Conservation (phyloP, 2,888 invertebrate genomes). For the Pyralis farinalis region DNA sequence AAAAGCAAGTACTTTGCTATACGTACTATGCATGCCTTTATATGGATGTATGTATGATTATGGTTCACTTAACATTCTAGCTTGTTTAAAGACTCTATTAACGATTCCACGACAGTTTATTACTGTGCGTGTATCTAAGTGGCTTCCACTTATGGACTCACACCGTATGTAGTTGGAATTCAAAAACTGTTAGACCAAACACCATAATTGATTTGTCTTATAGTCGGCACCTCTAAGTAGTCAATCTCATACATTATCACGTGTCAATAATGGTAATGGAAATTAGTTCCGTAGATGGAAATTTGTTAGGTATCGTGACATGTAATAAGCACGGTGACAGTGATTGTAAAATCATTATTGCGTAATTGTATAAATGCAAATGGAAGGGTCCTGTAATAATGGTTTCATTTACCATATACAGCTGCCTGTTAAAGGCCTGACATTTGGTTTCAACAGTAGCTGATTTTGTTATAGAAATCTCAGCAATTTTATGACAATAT, state of each 20-base stretch:
- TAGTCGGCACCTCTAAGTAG: slow-evolving; percentile 37
- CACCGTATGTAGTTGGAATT: slow-evolving; percentile 32
- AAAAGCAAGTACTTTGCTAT: slow-evolving; percentile 12
- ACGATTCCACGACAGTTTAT: slow-evolving; percentile 54
- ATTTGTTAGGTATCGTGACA: slow-evolving; percentile 25
- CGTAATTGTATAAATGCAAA: slow-evolving; percentile 3
- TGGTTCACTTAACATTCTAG: slow-evolving; percentile 39
- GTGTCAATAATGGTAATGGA: slow-evolving; percentile 59
- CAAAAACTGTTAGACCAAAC: slow-evolving; percentile 39
- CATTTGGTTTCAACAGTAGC: slow-evolving; percentile 1
- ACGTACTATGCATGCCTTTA: background rate
- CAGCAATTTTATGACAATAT: too few species aligned
- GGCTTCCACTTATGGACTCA: slow-evolving; percentile 59
- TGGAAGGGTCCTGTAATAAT: slow-evolving; percentile 2
- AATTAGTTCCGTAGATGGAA: slow-evolving; percentile 46
- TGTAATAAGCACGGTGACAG: slow-evolving; percentile 14
- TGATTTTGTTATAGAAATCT: too few species aligned
- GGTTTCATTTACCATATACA: slow-evolving; percentile 2
- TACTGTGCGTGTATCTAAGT: slow-evolving; percentile 55
- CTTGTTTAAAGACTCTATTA: slow-evolving; percentile 51
- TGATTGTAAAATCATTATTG: slow-evolving; percentile 6
- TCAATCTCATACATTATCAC: slow-evolving; percentile 47
- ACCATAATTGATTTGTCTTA: slow-evolving; percentile 56
- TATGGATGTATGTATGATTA: slow-evolving; percentile 27
- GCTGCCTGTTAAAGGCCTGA: background rate